These are phyloP conservation scores for Oophaga sylvatica DNA, from an alignment of 2,797 vertebrate species.

Conservation along the genomic window DNA sequence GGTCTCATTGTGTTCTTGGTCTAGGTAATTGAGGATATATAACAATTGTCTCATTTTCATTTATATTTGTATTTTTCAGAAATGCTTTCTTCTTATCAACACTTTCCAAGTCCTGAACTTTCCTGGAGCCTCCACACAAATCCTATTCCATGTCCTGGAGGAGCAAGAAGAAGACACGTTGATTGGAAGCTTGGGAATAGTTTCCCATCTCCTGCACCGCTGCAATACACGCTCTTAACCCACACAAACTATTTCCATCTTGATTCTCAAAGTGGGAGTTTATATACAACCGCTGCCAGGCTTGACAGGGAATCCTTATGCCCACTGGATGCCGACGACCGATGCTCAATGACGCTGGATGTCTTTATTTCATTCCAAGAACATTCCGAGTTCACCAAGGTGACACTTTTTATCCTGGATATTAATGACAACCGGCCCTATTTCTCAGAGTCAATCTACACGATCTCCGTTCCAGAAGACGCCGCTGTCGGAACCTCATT, in stretches of 20 bases:
- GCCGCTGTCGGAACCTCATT: conserved; percentile 69
- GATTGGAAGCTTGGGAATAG: conserved; percentile 19
- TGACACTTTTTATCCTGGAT: conserved; percentile 76
- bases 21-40: not conserved
- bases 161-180: conserved; percentile 32
- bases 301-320: conserved; percentile 67
- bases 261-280: conserved; percentile 29
- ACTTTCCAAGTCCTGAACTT: not conserved
- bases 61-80: conserved; percentile 39
- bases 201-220: not conserved
- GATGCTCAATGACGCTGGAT: conserved; percentile 72
- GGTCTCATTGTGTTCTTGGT: not conserved
- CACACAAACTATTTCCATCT: conserved; percentile 41
- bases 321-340: conserved; percentile 66
- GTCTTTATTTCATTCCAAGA: conserved; percentile 71
- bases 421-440: conserved; percentile 79
- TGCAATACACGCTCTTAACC: conserved; percentile 31
- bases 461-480: conserved; percentile 74
- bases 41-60: not conserved
- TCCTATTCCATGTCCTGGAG: conserved; percentile 35
- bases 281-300: conserved; percentile 36
- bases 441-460: conserved; percentile 75
- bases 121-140: not conserved
- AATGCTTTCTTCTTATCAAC: conserved; percentile 6
- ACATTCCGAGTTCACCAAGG: conserved; percentile 71